Evolutionary conservation across 2,888 invertebrate genomes (phyloP).

Genomic region (Nymphalis urticae): DNA sequence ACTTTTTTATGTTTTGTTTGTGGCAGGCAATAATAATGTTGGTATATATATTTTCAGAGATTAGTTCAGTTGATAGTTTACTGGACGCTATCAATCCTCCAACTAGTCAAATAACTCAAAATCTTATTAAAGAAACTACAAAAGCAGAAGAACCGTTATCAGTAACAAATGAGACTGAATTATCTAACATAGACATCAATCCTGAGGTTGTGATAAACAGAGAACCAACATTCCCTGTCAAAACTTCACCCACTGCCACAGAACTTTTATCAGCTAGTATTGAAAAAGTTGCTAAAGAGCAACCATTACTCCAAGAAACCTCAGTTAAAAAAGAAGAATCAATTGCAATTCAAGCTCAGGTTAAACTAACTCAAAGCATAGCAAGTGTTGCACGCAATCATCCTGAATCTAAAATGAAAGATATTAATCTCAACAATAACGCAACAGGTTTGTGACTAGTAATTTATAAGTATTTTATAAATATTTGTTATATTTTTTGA

Average conservation of each 20-base stretch:
- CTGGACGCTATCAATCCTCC: slow-evolving; percentile 64
- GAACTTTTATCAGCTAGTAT: slow-evolving; percentile 71
- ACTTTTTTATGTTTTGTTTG: background rate
- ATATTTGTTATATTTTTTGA: slow-evolving; percentile 11
- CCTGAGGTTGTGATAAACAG: slow-evolving; percentile 51
- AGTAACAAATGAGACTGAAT: slow-evolving; percentile 49
- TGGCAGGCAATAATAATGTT: background rate
- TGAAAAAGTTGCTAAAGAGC: slow-evolving; percentile 70
- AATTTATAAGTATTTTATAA: slow-evolving; percentile 1
- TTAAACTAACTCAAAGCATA: slow-evolving; percentile 73
- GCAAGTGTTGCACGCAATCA: slow-evolving; percentile 65
- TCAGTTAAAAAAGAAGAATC: slow-evolving; percentile 57
- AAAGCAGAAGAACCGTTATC: slow-evolving; percentile 49
- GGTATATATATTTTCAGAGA: slow-evolving; percentile 56
- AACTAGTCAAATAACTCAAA: slow-evolving; percentile 71
- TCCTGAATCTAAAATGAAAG: slow-evolving; percentile 73
- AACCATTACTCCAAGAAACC: slow-evolving; percentile 44
- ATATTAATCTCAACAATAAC: slow-evolving; percentile 72
- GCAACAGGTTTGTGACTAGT: slow-evolving; percentile 59
- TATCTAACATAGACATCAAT: slow-evolving; percentile 46
- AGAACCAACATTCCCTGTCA: slow-evolving; percentile 50
- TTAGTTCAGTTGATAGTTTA: slow-evolving; percentile 72
- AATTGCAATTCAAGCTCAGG: slow-evolving; percentile 72
- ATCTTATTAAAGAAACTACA: slow-evolving; percentile 50
- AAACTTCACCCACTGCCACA: slow-evolving; percentile 60